Percentiles rank a stretch among this genome's conserved stretches.
These are phyloP conservation scores for Erinaceus europaeus DNA, from an alignment of 2,113 vertebrate genomes.

Conservation along the genomic window DNA sequence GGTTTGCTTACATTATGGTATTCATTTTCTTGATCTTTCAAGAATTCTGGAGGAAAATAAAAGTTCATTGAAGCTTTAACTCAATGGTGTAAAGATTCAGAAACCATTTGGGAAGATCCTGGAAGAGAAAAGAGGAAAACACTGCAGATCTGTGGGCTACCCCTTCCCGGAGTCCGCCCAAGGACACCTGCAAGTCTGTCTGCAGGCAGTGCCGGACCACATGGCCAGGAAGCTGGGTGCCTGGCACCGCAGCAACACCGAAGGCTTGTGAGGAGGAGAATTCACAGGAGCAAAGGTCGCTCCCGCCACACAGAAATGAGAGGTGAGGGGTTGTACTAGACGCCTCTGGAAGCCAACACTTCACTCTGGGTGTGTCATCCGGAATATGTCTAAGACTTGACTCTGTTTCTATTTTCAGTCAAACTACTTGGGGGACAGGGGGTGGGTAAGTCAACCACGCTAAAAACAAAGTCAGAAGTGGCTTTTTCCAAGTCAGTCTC, in stretches of 20 bases:
- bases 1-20: neutral
- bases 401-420: neutral
- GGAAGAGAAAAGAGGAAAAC: neutral
- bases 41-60: neutral
- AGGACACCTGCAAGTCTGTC: neutral
- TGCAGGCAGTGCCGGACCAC: neutral
- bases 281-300: neutral
- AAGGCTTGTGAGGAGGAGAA: neutral
- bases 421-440: neutral
- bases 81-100: neutral
- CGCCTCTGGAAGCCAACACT: neutral
- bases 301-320: neutral
- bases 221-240: accelerated
- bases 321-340: neutral
- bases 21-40: neutral
- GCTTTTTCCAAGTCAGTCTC: neutral
- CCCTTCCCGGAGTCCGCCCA: neutral
- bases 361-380: neutral
- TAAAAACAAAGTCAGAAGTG: neutral
- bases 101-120: neutral
- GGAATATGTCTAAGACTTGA: neutral
- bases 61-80: neutral
- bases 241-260: neutral
- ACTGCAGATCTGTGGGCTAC: accelerated
- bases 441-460: neutral